Conservation (phyloP, 2,888 invertebrate species). For the Choristoneura rosaceana region DNA sequence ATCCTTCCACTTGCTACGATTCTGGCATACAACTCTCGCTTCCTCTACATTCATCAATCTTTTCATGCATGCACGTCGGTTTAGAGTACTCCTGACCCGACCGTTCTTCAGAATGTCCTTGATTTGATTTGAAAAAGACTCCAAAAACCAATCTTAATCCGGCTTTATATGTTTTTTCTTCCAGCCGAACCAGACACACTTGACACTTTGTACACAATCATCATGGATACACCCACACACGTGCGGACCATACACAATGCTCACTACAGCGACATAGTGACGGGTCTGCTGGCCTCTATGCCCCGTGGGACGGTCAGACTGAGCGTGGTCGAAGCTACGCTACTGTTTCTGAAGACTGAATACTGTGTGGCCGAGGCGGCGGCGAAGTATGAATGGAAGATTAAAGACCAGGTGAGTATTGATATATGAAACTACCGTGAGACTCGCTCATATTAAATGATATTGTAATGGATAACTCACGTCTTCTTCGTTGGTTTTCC, state of each 20-base stretch:
- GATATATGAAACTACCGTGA: too few relatives aligned
- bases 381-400: conserved; percentile 64
- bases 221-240: conserved; percentile 58
- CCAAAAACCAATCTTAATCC: too few relatives aligned
- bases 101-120: too few relatives aligned
- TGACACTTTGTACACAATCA: conserved; percentile 55
- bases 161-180: neutral
- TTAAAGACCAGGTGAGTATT: conserved; percentile 58
- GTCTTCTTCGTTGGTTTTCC: too few relatives aligned
- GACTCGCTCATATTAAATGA: too few relatives aligned
- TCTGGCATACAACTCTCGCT: too few relatives aligned
- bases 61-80: too few relatives aligned
- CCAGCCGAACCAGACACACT: conserved; percentile 35
- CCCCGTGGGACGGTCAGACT: conserved; percentile 48
- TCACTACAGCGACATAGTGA: conserved; percentile 51
- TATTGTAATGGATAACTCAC: too few relatives aligned
- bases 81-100: too few relatives aligned
- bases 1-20: too few relatives aligned
- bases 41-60: too few relatives aligned
- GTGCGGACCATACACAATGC: conserved; percentile 65
- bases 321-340: conserved; percentile 53
- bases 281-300: conserved; percentile 51
- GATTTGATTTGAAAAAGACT: too few relatives aligned
- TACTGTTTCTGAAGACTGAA: conserved; percentile 66
- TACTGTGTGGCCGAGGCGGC: conserved; percentile 63